These are phyloP conservation scores for Bambusicola thoracicus DNA, from an alignment of 2,113 vertebrate genomes.

Conservation along the genomic window DNA sequence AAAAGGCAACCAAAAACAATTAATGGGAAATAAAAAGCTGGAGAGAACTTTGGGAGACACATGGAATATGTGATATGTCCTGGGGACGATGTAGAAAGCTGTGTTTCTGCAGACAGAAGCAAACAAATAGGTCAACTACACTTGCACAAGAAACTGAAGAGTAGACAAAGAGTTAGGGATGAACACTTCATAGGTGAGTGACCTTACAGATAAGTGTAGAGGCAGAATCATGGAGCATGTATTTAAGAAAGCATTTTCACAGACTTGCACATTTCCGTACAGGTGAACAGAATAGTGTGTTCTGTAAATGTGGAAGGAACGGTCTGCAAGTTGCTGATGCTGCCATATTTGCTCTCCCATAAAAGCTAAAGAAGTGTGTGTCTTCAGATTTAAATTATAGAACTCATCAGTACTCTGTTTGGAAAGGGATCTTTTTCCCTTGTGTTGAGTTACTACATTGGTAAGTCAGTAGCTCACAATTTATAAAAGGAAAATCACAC, in stretches of 20 bases:
- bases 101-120: conserved; percentile 39
- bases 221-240: background rate
- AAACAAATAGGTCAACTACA: conserved; percentile 22
- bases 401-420: background rate
- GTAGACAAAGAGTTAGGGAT: background rate
- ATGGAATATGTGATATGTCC: conserved; percentile 28
- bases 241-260: conserved; percentile 1
- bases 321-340: background rate
- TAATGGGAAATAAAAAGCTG: conserved; percentile 47
- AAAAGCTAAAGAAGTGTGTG: background rate
- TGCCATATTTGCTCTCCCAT: background rate
- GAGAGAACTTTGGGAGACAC: conserved; percentile 24
- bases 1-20: conserved; percentile 55
- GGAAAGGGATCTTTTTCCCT: background rate
- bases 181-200: background rate
- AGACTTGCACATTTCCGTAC: background rate
- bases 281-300: background rate
- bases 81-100: conserved; percentile 59
- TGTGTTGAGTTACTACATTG: background rate
- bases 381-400: background rate
- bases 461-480: background rate
- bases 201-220: conserved; percentile 11
- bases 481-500: background rate
- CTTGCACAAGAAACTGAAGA: conserved; percentile 33
- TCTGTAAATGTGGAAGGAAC: background rate